Conservation (phyloP, 2,797 vertebrate species). For the Glyptemys insculpta region DNA sequence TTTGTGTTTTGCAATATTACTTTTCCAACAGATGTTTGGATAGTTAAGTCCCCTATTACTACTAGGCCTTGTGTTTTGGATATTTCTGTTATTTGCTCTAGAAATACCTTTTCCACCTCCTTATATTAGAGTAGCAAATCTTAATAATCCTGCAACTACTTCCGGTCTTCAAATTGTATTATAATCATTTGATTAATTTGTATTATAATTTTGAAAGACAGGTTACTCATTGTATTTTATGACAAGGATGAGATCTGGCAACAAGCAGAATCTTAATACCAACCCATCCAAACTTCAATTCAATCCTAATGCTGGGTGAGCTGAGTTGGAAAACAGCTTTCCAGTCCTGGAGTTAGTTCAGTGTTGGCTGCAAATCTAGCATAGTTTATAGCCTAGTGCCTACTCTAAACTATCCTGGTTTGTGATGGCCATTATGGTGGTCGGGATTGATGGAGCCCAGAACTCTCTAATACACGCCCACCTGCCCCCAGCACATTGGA, state of each 20-base stretch:
- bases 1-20: background rate
- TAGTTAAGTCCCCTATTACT: background rate
- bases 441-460: too few relatives aligned
- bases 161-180: background rate
- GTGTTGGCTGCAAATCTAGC: background rate
- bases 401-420: too few relatives aligned
- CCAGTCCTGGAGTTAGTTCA: background rate
- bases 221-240: background rate
- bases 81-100: background rate
- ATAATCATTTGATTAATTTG: background rate
- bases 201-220: background rate
- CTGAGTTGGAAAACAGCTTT: background rate
- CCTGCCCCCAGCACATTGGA: too few relatives aligned
- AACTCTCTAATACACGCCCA: too few relatives aligned
- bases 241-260: background rate
- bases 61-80: background rate
- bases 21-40: background rate
- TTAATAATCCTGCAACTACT: conserved; percentile 4
- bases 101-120: background rate
- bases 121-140: conserved; percentile 3
- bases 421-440: too few relatives aligned
- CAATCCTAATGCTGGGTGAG: background rate
- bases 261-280: background rate
- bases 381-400: too few relatives aligned
- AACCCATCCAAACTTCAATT: background rate